These are phyloP conservation scores for Crotalus viridis DNA, from an alignment of 2,113 vertebrate species.

Conservation along the genomic window DNA sequence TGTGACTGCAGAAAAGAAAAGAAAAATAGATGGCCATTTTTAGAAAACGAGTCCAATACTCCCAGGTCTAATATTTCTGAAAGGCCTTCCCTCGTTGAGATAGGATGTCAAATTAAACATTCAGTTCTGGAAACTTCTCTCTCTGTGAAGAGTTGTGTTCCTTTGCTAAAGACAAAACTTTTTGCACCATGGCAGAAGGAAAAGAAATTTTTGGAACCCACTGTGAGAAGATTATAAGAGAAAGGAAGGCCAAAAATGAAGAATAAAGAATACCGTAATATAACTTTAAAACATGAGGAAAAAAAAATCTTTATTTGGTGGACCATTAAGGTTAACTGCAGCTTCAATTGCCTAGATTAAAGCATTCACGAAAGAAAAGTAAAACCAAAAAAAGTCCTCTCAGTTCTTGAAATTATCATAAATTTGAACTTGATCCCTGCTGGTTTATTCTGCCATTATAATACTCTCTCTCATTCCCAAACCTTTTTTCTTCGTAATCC, in stretches of 20 bases:
- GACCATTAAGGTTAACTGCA: constrained; percentile 37
- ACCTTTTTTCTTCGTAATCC: neutral
- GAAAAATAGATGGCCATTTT: neutral
- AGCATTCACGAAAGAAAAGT: neutral
- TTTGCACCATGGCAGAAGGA: constrained; percentile 57
- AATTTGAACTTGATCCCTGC: constrained; percentile 38
- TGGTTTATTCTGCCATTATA: constrained; percentile 32
- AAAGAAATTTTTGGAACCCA: constrained; percentile 62
- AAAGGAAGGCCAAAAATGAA: constrained; percentile 18
- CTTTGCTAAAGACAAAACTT: constrained; percentile 66
- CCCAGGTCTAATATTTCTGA: constrained; percentile 52
- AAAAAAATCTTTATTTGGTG: constrained; percentile 36
- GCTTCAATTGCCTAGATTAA: neutral
- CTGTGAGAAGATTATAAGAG: constrained; percentile 58
- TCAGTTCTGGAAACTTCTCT: constrained; percentile 61
- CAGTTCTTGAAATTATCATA: constrained; percentile 13
- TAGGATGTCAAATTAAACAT: constrained; percentile 67
- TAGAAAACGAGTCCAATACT: neutral
- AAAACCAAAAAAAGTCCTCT: neutral
- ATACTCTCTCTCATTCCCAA: constrained; percentile 4
- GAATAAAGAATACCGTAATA: constrained; percentile 37
- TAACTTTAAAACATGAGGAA: constrained; percentile 22
- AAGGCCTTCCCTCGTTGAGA: constrained; percentile 57
- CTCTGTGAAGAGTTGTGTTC: constrained; percentile 53
- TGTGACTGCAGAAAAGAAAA: neutral